These are phyloP conservation scores for Zaprionus davidi DNA, from an alignment of 1,140 invertebrate genomes.

Conservation along the genomic window DNA sequence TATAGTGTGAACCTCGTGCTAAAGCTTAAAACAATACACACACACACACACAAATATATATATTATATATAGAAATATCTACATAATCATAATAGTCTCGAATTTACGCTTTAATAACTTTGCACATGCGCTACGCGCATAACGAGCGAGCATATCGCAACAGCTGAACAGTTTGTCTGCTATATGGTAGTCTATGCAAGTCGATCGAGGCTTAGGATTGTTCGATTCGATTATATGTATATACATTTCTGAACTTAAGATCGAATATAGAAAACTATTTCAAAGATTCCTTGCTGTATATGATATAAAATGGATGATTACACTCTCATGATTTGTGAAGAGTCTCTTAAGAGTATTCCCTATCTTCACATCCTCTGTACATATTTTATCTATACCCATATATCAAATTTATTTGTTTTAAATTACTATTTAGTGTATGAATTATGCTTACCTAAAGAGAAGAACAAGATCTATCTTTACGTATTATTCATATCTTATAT, in stretches of 20 bases:
- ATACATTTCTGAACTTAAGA: not conserved
- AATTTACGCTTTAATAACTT: constrained; percentile 77
- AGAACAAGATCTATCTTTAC: too few relatives aligned
- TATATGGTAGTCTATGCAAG: not conserved
- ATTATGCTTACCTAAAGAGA: too few relatives aligned
- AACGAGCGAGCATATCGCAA: constrained; percentile 22
- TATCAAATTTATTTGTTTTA: too few relatives aligned
- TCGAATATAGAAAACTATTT: too few relatives aligned
- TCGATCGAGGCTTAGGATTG: not conserved
- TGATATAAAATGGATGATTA: too few relatives aligned
- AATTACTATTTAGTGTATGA: too few relatives aligned
- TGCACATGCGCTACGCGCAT: constrained; percentile 40
- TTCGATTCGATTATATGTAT: not conserved
- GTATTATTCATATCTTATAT: not conserved
- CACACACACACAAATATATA: not conserved
- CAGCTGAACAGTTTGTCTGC: not conserved
- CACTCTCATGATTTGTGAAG: too few relatives aligned
- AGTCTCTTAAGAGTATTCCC: too few relatives aligned
- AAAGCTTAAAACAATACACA: constrained; percentile 67
- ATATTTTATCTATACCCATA: too few relatives aligned
- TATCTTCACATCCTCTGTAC: too few relatives aligned
- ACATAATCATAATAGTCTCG: constrained; percentile 63
- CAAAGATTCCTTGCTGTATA: too few relatives aligned
- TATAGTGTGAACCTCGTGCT: constrained; percentile 71
- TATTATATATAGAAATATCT: constrained; percentile 8